Base-by-base conservation (phyloP, 2,888 invertebrate species). In the Copidosoma aretas region DNA sequence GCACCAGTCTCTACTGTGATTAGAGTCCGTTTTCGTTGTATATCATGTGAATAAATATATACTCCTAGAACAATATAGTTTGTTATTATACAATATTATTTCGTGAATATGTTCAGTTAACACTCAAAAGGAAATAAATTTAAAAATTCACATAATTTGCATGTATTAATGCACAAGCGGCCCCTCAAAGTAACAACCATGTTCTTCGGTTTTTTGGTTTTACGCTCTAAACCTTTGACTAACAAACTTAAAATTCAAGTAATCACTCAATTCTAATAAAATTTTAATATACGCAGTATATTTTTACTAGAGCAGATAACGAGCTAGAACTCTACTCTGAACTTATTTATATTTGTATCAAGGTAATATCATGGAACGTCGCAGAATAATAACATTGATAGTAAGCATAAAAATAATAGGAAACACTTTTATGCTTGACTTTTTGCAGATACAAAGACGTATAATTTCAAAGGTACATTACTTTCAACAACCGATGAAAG, bases 161-260 rank as follows among this genome's bases (percentile, higher is more conserved):
- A 70, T 53, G 60, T 64, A 64, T 57, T 65, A 15, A 60, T 70
- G 67, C 67, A 60, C 57, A 64, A 60, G 70, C 67, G 67, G 67
- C 67, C 70, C 70, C 67, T 70, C 67, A 70, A 67, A 60, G 52
- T 67, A 67, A 67, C 67, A 70, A 64, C 22, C 1, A 22, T n/a
- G 43, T 65, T 67, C 64, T 61, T 62, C 66, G 43, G 10, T 41
- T 59, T 62, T 51, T 24, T 4, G 17, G 54, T 62, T 67, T 67
- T 17, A 63, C 63, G 52, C 64, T 43, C 67, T 46, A 43, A 56
- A 61, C 46, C 21, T 67, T 64, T 64, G 63, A 70, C 64, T 64
- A 70, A 64, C 17, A 54, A 41, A 22, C 32, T 32, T 32, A 32
- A 32, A 32, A 32, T 32, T 32, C 32, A 32, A 32, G 3, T 32